Evolutionary conservation across 1,140 invertebrate genomes (phyloP).

Genomic region (Drosophila auraria): DNA sequence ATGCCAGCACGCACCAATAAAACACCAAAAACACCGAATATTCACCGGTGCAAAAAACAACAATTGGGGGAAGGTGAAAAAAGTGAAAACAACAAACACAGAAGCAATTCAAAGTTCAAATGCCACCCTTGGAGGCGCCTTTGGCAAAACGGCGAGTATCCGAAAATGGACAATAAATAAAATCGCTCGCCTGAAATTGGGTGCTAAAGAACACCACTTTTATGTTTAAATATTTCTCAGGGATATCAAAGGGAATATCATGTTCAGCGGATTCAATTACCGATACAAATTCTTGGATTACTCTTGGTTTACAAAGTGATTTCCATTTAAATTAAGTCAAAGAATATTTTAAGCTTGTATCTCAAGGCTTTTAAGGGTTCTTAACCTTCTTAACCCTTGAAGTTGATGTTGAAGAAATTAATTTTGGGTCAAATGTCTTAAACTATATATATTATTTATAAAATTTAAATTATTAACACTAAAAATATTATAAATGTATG

Average conservation of each 20-base stretch:
- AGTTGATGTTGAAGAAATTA: neutral
- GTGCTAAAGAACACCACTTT: slow-evolving; percentile 37
- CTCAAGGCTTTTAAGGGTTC: neutral
- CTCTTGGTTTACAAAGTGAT: neutral
- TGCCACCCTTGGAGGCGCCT: slow-evolving; percentile 10
- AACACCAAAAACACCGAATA: slow-evolving; percentile 25
- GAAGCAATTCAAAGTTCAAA: slow-evolving; percentile 53
- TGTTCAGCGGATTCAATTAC: slow-evolving; percentile 3
- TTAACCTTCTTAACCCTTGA: too few relatives aligned
- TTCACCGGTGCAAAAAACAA: slow-evolving; percentile 13
- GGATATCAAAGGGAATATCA: slow-evolving; percentile 3
- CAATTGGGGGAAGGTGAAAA: neutral
- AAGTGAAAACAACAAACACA: slow-evolving; percentile 21
- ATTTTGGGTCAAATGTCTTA: too few relatives aligned
- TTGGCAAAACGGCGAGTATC: slow-evolving; percentile 16
- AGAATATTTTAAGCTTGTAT: neutral
- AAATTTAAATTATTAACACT: too few relatives aligned
- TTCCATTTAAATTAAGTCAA: neutral
- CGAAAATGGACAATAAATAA: slow-evolving; percentile 58
- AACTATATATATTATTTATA: too few relatives aligned
- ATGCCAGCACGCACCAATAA: slow-evolving; percentile 57
- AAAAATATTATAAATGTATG: too few relatives aligned
- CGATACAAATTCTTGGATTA: neutral
- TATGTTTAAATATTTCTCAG: slow-evolving; percentile 25
- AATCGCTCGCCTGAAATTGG: slow-evolving; percentile 37